Evolutionary conservation across 2,797 vertebrate species (phyloP).

Genomic region (Myoxocephalus aenaeus): DNA sequence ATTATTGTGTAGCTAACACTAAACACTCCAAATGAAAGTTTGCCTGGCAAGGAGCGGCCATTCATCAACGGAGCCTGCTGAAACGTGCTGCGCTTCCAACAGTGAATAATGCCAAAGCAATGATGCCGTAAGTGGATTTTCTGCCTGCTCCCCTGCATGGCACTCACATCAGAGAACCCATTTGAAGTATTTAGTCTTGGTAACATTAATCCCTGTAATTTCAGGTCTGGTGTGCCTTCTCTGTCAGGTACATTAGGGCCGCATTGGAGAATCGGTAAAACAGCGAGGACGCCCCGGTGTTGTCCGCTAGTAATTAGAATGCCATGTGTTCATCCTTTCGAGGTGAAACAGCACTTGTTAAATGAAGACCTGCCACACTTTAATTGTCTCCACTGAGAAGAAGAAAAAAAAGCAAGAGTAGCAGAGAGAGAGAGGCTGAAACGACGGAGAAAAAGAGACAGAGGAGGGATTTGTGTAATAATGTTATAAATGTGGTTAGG

Average conservation of each 20-base stretch:
- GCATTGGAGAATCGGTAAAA: conserved; percentile 76
- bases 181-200: conserved; percentile 80
- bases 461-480: conserved; percentile 51
- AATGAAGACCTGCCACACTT: conserved; percentile 84
- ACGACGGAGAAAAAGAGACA: conserved; percentile 37
- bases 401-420: conserved; percentile 51
- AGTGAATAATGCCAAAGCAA: conserved; percentile 80
- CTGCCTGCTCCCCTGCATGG: conserved; percentile 74
- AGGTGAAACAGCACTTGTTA: conserved; percentile 82
- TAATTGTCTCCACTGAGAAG: conserved; percentile 83
- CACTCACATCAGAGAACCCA: conserved; percentile 75
- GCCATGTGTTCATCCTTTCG: conserved; percentile 82
- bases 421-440: conserved; percentile 39
- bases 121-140: conserved; percentile 80
- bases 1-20: conserved; percentile 69
- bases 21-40: conserved; percentile 78
- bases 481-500: conserved; percentile 68
- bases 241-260: conserved; percentile 83
- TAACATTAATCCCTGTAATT: conserved; percentile 85
- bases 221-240: conserved; percentile 75
- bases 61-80: conserved; percentile 72
- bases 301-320: conserved; percentile 82
- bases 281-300: conserved; percentile 68
- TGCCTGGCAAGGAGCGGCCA: conserved; percentile 66
- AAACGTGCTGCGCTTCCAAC: conserved; percentile 70